A percentile compares a stretch with the other conserved stretches of the same genome.
Conservation (phyloP, 2,888 invertebrate genomes). For the Andricus curvator region DNA sequence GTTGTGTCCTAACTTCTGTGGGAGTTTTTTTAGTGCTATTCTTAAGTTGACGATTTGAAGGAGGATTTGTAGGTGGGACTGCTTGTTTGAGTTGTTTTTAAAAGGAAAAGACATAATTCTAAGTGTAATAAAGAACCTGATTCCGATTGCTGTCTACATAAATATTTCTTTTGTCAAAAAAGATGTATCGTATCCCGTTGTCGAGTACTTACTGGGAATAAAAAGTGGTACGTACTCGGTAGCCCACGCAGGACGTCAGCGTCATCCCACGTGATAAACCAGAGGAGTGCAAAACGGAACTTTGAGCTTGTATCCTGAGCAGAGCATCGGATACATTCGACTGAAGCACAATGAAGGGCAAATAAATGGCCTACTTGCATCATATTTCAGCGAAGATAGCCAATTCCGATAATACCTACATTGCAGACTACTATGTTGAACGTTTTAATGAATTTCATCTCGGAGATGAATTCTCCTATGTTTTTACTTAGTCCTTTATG, state of each 20-base stretch:
- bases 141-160: conserved; percentile 36
- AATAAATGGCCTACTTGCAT: conserved; percentile 41
- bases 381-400: conserved; percentile 36
- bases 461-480: background rate
- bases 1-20: background rate
- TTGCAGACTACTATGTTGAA: conserved; percentile 17
- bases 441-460: conserved; percentile 13
- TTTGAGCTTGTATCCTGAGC: conserved; percentile 32
- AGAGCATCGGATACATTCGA: conserved; percentile 27
- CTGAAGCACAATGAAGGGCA: conserved; percentile 39
- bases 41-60: background rate
- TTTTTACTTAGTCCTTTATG: background rate
- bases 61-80: conserved; percentile 10
- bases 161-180: conserved; percentile 41
- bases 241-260: conserved; percentile 48
- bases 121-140: conserved; percentile 39
- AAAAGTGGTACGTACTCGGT: conserved; percentile 41
- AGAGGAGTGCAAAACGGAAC: conserved; percentile 51
- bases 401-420: conserved; percentile 33
- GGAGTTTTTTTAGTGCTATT: background rate
- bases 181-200: conserved; percentile 39
- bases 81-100: background rate
- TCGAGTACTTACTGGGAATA: conserved; percentile 36
- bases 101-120: conserved; percentile 26
- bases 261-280: conserved; percentile 51